Base-by-base conservation (phyloP, 2,888 invertebrate species). In the Apodemia mormo region DNA sequence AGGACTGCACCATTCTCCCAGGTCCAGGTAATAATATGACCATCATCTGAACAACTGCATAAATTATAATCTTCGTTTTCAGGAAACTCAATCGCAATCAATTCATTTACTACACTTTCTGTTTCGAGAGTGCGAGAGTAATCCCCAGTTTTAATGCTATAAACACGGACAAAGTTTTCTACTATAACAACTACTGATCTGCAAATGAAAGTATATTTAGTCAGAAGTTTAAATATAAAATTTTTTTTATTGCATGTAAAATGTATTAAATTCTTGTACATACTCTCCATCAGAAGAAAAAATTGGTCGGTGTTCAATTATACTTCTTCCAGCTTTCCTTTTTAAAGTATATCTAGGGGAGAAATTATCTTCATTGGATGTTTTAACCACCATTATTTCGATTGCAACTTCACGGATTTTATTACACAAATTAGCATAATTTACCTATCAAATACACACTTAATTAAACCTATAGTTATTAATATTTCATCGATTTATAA, bases 231-330 rank as follows among this genome's bases (percentile, higher is more conserved):
- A 22, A 54, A 54, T 54, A 54, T 22, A 2, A 8, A 8, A 8
- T 0, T 1, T 8, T 2, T 0, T 2, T 54, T 54, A n/a, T 52
- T n/a, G n/a, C n/a, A 52, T 5, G 3, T 54, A 22, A 22, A 2
- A 54, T 54, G 14, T 54, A 2, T 12, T 54, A 54, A 52, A 10
- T 45, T n/a, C 8, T 43, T 30, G 30, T 73, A 87, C 92, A 79
- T 83, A 93, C 94, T 90, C 88, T 83, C 90, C 92, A 79, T 93
- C 92, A 14, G 93, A 91, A 43, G 94, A 90, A 82, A 94, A 93
- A 73, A 89, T 77, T 65, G 94, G 93, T 22, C 82, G 81, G 49
- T 82, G 85, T 79, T 94, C 92, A 72, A 93, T 90, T 67, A 94
- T 87, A 86, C 88, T 93, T 77, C 88, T 87, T 7, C 94, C 93